Base-by-base conservation (phyloP, 37 sponge, comb jelly and placozoan genomes). In the Cladorhizidae sp. region DNA sequence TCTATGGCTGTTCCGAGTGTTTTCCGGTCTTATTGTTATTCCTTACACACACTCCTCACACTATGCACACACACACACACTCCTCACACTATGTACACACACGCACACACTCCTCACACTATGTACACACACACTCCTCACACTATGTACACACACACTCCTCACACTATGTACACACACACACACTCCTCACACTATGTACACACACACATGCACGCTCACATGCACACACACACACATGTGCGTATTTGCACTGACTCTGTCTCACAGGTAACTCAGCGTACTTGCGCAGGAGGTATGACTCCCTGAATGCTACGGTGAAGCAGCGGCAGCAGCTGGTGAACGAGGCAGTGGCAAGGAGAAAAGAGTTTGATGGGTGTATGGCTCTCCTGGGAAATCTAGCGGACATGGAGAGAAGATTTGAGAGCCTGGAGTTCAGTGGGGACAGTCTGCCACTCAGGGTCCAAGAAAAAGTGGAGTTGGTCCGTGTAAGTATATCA, bases 401-500 rank as follows among this genome's bases (percentile, higher is more conserved):
- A 8, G 40, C 40, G 9, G 81, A 74, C 50, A 42, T 89, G 62
- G 90, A 89, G 76, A 67, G 17, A 3, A 68, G 26, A 51, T 83
- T 79, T 79, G 78, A 68, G n/a, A 61, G 72, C 22, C 72, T 88
- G 56, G 38, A 58, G 62, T 56, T 25, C 20, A 64, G 78, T 28
- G 80, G 74, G 25, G 76, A 76, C 62, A 77, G 57, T 23, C 56
- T 76, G 67, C 88, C 88, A 21, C 62, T 67, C 15, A 71, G 67
- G 67, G 78, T 88, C 40, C 63, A 72, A 59, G 89, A 83, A 36
- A 77, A 67, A 20, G 72, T 79, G 73, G 83, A 83, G 84, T 22
- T 57, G 18, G 33, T 84, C 28, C 40, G 70, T 52, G 85, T 84
- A 40, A 55, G 69, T 29, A 52, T 32, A 67, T 67, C 6, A 32